These are phyloP conservation scores for Diogma glabrata DNA, from an alignment of 2,888 invertebrate genomes.

Conservation along the genomic window DNA sequence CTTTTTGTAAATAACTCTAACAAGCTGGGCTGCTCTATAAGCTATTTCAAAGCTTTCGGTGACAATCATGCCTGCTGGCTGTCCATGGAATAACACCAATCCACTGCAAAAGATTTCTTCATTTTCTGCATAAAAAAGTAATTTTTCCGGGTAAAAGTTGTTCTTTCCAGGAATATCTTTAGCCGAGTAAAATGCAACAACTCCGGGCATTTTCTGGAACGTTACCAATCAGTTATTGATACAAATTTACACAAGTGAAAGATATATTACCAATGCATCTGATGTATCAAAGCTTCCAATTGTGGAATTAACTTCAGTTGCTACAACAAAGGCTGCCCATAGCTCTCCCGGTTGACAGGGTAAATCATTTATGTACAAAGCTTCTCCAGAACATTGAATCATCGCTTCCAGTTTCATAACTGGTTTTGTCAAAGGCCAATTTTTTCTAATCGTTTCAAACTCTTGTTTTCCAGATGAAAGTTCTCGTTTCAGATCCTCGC, in stretches of 20 bases:
- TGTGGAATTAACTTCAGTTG: constrained; percentile 44
- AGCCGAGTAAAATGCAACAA: constrained; percentile 46
- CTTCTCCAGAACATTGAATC: constrained; percentile 41
- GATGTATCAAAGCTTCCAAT: constrained; percentile 49
- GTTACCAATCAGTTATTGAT: too few relatives aligned
- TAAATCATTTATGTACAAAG: constrained; percentile 37
- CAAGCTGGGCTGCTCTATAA: constrained; percentile 41
- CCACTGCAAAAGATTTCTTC: constrained; percentile 20
- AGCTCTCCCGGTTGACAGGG: constrained; percentile 31
- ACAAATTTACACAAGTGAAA: too few relatives aligned
- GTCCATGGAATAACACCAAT: constrained; percentile 41
- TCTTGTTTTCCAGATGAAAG: constrained; percentile 53
- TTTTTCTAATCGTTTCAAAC: constrained; percentile 43
- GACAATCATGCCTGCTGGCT: constrained; percentile 51
- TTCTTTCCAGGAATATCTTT: constrained; percentile 51
- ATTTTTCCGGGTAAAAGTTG: constrained; percentile 21
- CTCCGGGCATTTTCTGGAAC: too few relatives aligned
- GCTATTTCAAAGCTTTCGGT: constrained; percentile 45
- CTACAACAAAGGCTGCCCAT: constrained; percentile 56
- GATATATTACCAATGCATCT: constrained; percentile 52
- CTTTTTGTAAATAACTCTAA: constrained; percentile 37
- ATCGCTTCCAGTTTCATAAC: constrained; percentile 48
- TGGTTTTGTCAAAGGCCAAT: constrained; percentile 54
- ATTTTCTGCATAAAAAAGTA: constrained; percentile 38
- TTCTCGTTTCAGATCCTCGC: constrained; percentile 44